phyloP scores from a whole-genome alignment of 1,140 invertebrate genomes.

The Condylostylus longicornis region DNA sequence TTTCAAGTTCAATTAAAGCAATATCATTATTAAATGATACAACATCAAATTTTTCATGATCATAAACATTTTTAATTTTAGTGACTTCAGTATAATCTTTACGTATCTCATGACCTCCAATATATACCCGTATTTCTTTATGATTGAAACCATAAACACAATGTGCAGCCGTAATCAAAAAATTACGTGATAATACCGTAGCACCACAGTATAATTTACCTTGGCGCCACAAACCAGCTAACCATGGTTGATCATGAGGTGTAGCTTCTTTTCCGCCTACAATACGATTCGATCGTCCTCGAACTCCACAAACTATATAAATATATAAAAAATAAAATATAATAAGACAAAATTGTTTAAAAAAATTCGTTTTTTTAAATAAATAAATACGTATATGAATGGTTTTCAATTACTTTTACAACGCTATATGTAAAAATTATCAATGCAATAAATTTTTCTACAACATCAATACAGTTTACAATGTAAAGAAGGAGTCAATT shows the following conservation, averaged over 20 bases:
- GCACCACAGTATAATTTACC: slow-evolving; percentile 56
- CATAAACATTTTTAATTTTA: slow-evolving; percentile 29
- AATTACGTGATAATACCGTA: slow-evolving; percentile 41
- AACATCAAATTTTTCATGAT: slow-evolving; percentile 51
- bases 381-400: too few species aligned
- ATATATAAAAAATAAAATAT: slow-evolving; percentile 9
- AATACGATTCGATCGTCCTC: slow-evolving; percentile 44
- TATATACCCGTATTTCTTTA: slow-evolving; percentile 6
- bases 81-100: slow-evolving; percentile 13
- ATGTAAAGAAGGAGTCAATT: too few species aligned
- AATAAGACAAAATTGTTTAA: neutral
- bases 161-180: slow-evolving; percentile 45
- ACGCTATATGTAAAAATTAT: too few species aligned
- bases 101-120: slow-evolving; percentile 7
- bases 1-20: slow-evolving; percentile 50
- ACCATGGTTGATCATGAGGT: slow-evolving; percentile 54
- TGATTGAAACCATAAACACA: slow-evolving; percentile 39
- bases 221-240: slow-evolving; percentile 46
- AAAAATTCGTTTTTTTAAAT: too few species aligned
- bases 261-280: slow-evolving; percentile 50
- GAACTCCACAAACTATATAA: slow-evolving; percentile 46
- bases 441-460: too few species aligned
- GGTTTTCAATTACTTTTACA: too few species aligned
- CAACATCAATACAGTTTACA: too few species aligned
- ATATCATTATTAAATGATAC: slow-evolving; percentile 62